Conservation (phyloP, 2,888 invertebrate genomes). For the Caenorhabditis becei region DNA sequence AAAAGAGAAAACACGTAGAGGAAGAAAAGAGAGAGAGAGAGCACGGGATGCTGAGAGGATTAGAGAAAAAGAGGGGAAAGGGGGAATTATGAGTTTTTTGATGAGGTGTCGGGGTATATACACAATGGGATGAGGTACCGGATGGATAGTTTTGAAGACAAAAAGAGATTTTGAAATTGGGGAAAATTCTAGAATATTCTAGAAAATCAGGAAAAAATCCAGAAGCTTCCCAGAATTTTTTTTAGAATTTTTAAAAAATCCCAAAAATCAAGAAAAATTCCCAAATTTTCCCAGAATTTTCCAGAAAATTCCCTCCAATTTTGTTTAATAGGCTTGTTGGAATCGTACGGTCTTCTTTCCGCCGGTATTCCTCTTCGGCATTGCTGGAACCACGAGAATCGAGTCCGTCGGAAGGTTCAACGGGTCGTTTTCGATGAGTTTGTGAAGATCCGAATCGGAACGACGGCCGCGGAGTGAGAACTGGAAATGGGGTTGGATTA, state of each 20-base stretch:
- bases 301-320: no score
- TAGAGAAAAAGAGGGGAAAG: not conserved
- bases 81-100: not conserved
- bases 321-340: not conserved
- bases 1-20: not conserved
- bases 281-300: no score
- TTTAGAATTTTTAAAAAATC: not conserved
- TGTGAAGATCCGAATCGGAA: constrained; percentile 64
- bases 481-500: constrained; percentile 24
- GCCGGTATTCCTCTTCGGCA: constrained; percentile 28
- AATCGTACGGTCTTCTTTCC: constrained; percentile 46
- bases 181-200: no score
- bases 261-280: no score
- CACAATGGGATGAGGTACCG: constrained; percentile 2
- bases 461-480: constrained; percentile 49
- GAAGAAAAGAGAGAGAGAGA: constrained; percentile 1
- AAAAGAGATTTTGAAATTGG: no score
- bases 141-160: not conserved
- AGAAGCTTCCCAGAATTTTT: not conserved
- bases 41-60: not conserved
- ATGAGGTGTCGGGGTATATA: not conserved
- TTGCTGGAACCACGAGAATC: constrained; percentile 34
- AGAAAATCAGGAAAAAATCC: no score
- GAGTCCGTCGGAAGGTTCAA: constrained; percentile 48
- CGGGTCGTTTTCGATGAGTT: constrained; percentile 64